phyloP scores from a whole-genome alignment of 2,888 invertebrate genomes.

The Molorchus minor region DNA sequence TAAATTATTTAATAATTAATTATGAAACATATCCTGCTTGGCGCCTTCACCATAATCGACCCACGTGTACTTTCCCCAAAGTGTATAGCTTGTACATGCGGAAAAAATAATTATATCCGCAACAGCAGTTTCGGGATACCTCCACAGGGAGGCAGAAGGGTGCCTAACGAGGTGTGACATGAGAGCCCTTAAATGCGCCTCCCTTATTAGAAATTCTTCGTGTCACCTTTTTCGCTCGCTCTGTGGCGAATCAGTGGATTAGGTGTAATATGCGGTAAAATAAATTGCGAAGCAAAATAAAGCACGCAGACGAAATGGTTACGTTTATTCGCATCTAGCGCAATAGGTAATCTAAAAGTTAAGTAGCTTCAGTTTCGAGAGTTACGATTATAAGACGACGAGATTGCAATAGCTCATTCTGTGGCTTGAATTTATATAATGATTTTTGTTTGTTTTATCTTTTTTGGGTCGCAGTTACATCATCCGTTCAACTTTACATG shows the following conservation, averaged over 20 bases:
- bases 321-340: conserved; percentile 2
- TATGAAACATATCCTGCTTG: too few species aligned
- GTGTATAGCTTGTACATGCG: conserved; percentile 36
- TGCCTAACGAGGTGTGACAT: conserved; percentile 28
- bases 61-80: too few species aligned
- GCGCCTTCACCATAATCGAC: too few species aligned
- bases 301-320: background rate
- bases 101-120: conserved; percentile 46
- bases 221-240: too few species aligned
- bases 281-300: conserved; percentile 1
- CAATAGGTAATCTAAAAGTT: conserved; percentile 16
- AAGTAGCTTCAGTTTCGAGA: conserved; percentile 17
- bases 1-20: too few species aligned
- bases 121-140: conserved; percentile 43
- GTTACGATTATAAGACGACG: too few species aligned
- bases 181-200: conserved; percentile 2
- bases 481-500: too few species aligned
- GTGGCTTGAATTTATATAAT: too few species aligned
- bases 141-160: conserved; percentile 38
- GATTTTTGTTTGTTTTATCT: too few species aligned
- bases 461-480: too few species aligned
- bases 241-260: too few species aligned
- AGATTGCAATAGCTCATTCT: too few species aligned
- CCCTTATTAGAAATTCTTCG: conserved; percentile 1
- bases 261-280: background rate